A percentile compares a stretch with the other conserved stretches of the same genome.
phyloP scores from a whole-genome alignment of 2,113 vertebrate genomes.

The Trichechus manatus region DNA sequence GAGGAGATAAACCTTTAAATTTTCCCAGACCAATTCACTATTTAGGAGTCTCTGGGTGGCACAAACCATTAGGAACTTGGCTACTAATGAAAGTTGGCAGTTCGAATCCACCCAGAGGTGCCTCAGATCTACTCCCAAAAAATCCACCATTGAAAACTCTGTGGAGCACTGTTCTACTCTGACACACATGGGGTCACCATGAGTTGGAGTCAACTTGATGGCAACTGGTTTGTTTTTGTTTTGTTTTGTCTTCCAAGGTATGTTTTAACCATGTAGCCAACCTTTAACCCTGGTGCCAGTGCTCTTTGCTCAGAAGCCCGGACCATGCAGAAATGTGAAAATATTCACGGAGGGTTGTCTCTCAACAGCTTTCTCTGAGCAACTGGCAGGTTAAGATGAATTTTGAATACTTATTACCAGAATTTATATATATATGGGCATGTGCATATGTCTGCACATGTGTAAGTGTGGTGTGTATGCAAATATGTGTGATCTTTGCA shows the following conservation, averaged over 20 bases:
- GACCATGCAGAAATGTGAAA: neutral
- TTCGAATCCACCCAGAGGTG: no score
- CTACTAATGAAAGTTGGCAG: no score
- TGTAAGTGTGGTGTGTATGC: neutral
- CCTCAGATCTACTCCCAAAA: no score
- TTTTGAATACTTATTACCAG: neutral
- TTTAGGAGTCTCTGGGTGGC: no score
- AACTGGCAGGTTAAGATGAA: neutral
- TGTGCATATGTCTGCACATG: neutral
- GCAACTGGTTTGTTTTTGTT: no score
- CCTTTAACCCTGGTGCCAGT: neutral
- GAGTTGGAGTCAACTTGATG: no score
- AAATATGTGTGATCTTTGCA: neutral
- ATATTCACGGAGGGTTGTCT: neutral
- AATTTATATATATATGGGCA: neutral
- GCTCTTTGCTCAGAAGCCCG: neutral
- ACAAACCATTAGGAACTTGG: no score
- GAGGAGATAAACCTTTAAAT: neutral
- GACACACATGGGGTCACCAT: no score
- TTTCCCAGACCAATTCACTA: neutral
- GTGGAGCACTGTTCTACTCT: no score
- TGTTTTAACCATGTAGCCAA: neutral
- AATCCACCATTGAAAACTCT: no score
- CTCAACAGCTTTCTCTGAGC: neutral
- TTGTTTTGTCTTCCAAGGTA: neutral